These are phyloP conservation scores for Drepana falcataria DNA, from an alignment of 2,888 invertebrate species.

Conservation along the genomic window DNA sequence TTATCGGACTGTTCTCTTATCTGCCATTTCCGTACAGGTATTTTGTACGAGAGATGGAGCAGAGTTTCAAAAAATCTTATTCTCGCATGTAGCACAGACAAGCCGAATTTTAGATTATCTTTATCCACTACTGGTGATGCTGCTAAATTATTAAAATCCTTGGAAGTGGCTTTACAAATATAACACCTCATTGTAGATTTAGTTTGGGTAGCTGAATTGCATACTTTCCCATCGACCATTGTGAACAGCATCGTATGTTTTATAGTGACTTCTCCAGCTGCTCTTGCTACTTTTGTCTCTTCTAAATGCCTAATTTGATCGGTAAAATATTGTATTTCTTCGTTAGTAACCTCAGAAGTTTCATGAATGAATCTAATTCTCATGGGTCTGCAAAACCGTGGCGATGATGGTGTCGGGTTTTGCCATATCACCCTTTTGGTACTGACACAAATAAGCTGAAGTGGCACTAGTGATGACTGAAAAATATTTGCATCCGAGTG, in stretches of 20 bases:
- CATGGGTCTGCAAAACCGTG: conserved; percentile 6
- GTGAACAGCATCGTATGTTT: neutral
- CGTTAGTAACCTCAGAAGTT: neutral
- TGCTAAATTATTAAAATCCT: neutral
- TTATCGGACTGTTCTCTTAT: conserved; percentile 10
- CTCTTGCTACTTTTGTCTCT: neutral
- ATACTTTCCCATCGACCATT: neutral
- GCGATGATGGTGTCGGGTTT: conserved; percentile 20
- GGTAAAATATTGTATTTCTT: neutral
- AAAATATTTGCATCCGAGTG: conserved; percentile 28
- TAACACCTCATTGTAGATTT: too few species aligned
- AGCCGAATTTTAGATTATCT: neutral
- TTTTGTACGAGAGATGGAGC: neutral
- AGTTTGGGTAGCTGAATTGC: neutral
- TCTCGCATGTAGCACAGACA: neutral
- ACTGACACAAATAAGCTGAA: conserved; percentile 2
- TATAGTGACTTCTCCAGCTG: too few species aligned
- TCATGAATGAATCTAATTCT: neutral
- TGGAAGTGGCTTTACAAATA: neutral
- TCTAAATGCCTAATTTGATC: neutral
- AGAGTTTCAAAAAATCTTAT: conserved; percentile 1
- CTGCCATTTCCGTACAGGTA: conserved; percentile 9
- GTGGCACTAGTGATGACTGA: conserved; percentile 11
- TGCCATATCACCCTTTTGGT: conserved; percentile 19
- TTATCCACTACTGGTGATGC: neutral